Evolutionary conservation across 1,140 invertebrate genomes (phyloP), one percentile per base, ranked within the genome.

Genomic region (Diorhabda elongata): DNA sequence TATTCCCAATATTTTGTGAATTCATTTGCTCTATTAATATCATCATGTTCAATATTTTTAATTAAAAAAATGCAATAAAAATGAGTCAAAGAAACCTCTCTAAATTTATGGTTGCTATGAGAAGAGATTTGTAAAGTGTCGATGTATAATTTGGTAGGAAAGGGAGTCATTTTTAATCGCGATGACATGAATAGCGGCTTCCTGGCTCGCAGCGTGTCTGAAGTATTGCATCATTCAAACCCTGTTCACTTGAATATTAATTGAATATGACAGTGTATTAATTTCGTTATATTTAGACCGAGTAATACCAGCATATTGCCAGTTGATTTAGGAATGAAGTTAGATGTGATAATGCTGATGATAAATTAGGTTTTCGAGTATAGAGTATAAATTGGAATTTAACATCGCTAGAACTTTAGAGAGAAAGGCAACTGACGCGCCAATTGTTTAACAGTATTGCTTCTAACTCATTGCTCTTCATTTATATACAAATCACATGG

Each of bases 71-170:
- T 47, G 47, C 42, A 45, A 65, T 57, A 57, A 26, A 41, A 65
- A 65, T 45, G 42, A 65, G 41, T 65, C 41, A n/a, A 43, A 57
- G 64, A 43, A 43, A 62, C 43, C 52, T 44, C 64, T 64, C 11
- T 60, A 62, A 71, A 76, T 75, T 77, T 73, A 77, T 76, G 74
- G 70, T 63, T 69, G 69, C 73, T 69, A 68, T 73, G 64, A 69
- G 57, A 69, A 69, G 73, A 73, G 74, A 77, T 77, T 77, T 77
- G 76, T 77, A 73, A 76, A 77, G 75, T 76, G 76, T 77, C 76
- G 75, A 76, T 76, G 76, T 68, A 77, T 75, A 77, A 77, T 75
- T 77, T 73, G 71, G 72, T 69, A 69, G 72, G 75, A 76, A 74
- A 76, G 69, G 60, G 69, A 70, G 68, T 76, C 73, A 77, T 77